phyloP scores from a whole-genome alignment of 2,888 invertebrate species.

The Notodonta ziczac region DNA sequence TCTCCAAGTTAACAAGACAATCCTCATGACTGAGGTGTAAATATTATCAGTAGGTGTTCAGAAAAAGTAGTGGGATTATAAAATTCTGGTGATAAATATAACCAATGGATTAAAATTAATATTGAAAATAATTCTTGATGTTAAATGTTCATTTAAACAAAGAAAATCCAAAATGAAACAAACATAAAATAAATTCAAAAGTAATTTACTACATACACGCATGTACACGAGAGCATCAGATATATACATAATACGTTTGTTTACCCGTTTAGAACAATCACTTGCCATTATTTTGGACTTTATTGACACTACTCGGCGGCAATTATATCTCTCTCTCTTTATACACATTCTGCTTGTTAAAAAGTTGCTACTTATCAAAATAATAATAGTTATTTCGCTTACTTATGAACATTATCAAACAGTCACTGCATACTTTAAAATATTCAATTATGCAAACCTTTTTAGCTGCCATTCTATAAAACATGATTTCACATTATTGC shows the following conservation, averaged over 20 bases:
- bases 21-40: too few relatives aligned
- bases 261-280: constrained; percentile 45
- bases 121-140: too few relatives aligned
- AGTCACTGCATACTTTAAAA: neutral
- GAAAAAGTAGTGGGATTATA: too few relatives aligned
- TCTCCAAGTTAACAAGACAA: too few relatives aligned
- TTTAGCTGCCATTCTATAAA: too few relatives aligned
- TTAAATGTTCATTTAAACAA: constrained; percentile 11
- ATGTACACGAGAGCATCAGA: constrained; percentile 41
- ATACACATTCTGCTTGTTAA: constrained; percentile 9
- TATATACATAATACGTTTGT: constrained; percentile 66
- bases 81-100: too few relatives aligned
- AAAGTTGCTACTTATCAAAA: constrained; percentile 2
- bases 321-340: constrained; percentile 16
- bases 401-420: neutral
- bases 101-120: too few relatives aligned
- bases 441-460: neutral
- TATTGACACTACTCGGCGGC: constrained; percentile 20
- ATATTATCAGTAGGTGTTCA: too few relatives aligned
- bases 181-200: constrained; percentile 52
- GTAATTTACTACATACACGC: constrained; percentile 63
- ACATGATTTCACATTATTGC: too few relatives aligned
- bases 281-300: constrained; percentile 28
- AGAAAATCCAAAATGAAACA: constrained; percentile 53
- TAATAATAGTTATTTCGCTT: neutral